Conservation (phyloP, 2,113 vertebrate species). For the Grammomys dolichurus region DNA sequence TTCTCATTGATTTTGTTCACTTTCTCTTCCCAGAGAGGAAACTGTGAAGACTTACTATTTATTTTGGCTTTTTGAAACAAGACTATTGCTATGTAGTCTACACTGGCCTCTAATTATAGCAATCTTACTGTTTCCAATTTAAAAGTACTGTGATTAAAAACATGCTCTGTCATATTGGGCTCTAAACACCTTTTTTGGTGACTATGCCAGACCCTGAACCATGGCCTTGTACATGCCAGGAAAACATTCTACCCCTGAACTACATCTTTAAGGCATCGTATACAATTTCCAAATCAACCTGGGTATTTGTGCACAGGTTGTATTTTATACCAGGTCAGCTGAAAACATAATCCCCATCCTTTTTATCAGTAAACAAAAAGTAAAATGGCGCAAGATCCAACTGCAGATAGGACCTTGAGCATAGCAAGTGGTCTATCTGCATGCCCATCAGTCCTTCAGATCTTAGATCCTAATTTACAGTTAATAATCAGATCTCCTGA, state of each 20-base stretch:
- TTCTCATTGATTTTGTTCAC: neutral
- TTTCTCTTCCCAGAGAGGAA: neutral
- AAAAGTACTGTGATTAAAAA: neutral
- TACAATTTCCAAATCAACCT: constrained; percentile 20
- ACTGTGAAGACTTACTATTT: neutral
- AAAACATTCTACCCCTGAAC: neutral
- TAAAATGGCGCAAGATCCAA: neutral
- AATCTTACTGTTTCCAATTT: neutral
- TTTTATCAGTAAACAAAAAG: constrained; percentile 3
- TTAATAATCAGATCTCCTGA: neutral
- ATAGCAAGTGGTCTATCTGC: neutral
- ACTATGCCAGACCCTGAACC: neutral
- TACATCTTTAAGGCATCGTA: neutral
- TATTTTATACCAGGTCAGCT: neutral
- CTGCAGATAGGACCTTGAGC: neutral
- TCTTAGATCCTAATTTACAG: neutral
- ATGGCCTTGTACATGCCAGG: neutral
- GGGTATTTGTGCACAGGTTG: neutral
- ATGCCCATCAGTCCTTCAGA: neutral
- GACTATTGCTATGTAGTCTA: neutral
- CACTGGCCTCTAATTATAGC: neutral
- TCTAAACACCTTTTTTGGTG: neutral
- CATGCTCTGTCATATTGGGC: no score
- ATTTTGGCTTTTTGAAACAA: neutral
- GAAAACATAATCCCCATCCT: neutral